Evolutionary conservation across 2,888 invertebrate genomes (phyloP).

Genomic region (Erynnis tages): DNA sequence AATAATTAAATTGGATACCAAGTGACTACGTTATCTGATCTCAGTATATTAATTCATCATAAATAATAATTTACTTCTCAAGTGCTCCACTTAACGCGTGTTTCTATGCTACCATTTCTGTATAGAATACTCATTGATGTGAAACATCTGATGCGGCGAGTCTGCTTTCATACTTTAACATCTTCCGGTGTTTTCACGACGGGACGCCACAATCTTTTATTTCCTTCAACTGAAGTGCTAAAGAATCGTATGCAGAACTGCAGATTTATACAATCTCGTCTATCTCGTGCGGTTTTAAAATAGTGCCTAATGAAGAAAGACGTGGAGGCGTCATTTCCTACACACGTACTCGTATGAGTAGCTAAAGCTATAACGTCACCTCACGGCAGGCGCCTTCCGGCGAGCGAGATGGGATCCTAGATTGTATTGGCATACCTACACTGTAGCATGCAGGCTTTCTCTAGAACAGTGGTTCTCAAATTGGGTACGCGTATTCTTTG

Average conservation of each 20-base stretch:
- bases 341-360: not conserved
- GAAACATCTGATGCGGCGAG: no score
- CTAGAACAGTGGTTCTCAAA: no score
- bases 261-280: constrained; percentile 10
- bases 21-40: not conserved
- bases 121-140: no score
- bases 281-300: constrained; percentile 10
- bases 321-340: constrained; percentile 11
- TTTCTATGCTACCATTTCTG: no score
- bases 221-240: not conserved
- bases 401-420: constrained; percentile 11
- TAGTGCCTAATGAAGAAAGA: constrained; percentile 21
- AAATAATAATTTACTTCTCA: not conserved
- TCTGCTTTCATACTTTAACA: no score
- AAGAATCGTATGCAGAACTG: not conserved
- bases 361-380: not conserved
- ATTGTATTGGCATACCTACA: constrained; percentile 1
- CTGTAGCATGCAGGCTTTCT: not conserved
- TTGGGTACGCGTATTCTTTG: no score
- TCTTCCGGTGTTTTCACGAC: no score
- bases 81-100: no score
- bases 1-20: constrained; percentile 17
- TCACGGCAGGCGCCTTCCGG: constrained; percentile 10
- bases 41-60: not conserved
- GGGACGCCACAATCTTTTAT: no score